Evolutionary conservation across 2,888 invertebrate genomes (phyloP).

Genomic region (Fragum whitleyi): DNA sequence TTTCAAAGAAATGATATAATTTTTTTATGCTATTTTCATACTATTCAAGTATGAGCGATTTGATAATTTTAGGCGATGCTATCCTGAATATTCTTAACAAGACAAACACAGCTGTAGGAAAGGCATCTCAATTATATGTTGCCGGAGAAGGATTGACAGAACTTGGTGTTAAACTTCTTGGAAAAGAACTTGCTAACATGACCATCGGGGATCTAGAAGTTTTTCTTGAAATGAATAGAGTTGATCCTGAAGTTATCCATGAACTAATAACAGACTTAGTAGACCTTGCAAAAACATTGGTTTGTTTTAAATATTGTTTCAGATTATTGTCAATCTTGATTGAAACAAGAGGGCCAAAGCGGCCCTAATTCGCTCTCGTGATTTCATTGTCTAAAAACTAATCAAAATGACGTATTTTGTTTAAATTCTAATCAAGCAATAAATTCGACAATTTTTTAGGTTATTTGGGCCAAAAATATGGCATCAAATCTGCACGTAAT

Average conservation of each 20-base stretch:
- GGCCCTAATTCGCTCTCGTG: no score
- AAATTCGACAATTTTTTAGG: no score
- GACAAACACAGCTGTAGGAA: not conserved
- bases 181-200: conserved; percentile 69
- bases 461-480: no score
- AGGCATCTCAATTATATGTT: conserved; percentile 62
- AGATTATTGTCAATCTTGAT: not conserved
- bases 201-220: conserved; percentile 69
- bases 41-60: no score
- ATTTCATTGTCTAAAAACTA: no score
- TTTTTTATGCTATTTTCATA: no score
- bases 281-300: conserved; percentile 66
- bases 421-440: no score
- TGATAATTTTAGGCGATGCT: conserved; percentile 3
- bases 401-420: no score
- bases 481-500: no score
- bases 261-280: conserved; percentile 63
- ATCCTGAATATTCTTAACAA: conserved; percentile 4
- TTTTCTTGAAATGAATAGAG: conserved; percentile 64
- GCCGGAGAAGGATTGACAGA: conserved; percentile 69
- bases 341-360: no score
- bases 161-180: conserved; percentile 66
- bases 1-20: no score
- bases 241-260: conserved; percentile 63
- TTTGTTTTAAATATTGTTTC: no score